phyloP scores from a whole-genome alignment of 2,888 invertebrate species.

The Aleiodes leptofemur region DNA sequence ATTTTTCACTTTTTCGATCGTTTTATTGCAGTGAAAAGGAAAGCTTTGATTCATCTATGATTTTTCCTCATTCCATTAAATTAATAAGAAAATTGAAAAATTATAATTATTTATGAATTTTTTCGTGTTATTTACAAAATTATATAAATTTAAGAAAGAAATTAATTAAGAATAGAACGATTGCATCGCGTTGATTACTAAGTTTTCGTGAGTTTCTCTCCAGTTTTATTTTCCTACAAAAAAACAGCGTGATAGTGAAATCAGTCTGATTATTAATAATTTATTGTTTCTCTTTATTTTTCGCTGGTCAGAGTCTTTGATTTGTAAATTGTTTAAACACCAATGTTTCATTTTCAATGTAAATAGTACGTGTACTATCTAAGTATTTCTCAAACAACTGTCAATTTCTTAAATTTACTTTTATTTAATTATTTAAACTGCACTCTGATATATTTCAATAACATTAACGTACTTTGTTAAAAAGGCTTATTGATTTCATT shows the following conservation, averaged over 20 bases:
- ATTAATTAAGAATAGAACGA: background rate
- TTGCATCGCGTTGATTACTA: no score
- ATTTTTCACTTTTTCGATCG: background rate
- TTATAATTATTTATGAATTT: slow-evolving; percentile 17
- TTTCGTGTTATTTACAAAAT: slow-evolving; percentile 45
- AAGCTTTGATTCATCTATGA: background rate
- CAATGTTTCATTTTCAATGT: slow-evolving; percentile 4
- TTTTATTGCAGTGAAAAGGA: slow-evolving; percentile 28
- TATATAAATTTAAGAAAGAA: slow-evolving; percentile 30
- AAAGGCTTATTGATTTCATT: slow-evolving; percentile 1
- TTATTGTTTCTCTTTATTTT: slow-evolving; percentile 21
- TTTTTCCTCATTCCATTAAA: no score
- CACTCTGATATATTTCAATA: slow-evolving; percentile 15
- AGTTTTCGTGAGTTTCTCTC: no score
- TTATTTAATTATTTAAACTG: slow-evolving; percentile 1
- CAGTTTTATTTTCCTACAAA: background rate
- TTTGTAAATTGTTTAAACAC: background rate
- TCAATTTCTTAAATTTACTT: slow-evolving; percentile 1
- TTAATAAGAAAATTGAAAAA: slow-evolving; percentile 3
- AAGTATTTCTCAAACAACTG: background rate
- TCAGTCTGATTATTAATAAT: slow-evolving; percentile 37
- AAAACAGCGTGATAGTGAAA: background rate
- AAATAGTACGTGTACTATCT: background rate
- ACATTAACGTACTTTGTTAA: slow-evolving; percentile 23
- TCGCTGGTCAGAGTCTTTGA: background rate